Evolutionary conservation across 2,888 invertebrate genomes (phyloP), one percentile per base, ranked within the genome.

Genomic region (Trilocha varians): DNA sequence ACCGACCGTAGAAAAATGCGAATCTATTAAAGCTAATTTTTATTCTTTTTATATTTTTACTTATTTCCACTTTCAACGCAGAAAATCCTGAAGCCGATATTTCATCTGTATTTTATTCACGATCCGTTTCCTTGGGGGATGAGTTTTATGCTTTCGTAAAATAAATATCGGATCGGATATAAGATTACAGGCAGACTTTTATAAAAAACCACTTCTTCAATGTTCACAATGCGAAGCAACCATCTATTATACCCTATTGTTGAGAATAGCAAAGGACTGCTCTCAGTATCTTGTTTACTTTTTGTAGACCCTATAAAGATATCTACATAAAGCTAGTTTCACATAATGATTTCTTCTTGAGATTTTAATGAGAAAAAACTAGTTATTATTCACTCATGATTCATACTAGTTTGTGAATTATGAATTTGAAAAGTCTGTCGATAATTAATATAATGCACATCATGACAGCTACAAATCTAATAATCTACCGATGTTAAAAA

Each of bases 181-280:
- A 49, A 53, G 54, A 59, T 66, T 62, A 63, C 65, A 59, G 60
- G 42, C 54, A 52, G 60, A 60, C 65, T 69, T 69, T 55, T 53
- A 61, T 60, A 67, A 61, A 64, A 65, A 56, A 57, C 53, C 50
- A 62, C 64, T 65, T 58, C 57, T 62, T 57, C 57, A 53, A 51
- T 57, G 60, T 59, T 61, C 62, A 69, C 66, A 69, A 69, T 67
- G 64, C 62, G 55, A 57, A 53, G 51, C 62, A 64, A 68, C 68
- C 65, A 68, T 70, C 64, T 67, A 72, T 73, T 70, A 71, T 60
- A 60, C 49, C 53, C 68, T 60, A 61, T 72, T 72, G 69, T 71
- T 59, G 53, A 44, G 55, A 56, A 52, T 51, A 25, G 25, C 25
- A 9, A 52, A 55, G 58, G 45, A 48, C 43, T 49, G 57, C 52